Evolutionary conservation across 2,113 vertebrate species (phyloP).

Genomic region (Mus pahari): DNA sequence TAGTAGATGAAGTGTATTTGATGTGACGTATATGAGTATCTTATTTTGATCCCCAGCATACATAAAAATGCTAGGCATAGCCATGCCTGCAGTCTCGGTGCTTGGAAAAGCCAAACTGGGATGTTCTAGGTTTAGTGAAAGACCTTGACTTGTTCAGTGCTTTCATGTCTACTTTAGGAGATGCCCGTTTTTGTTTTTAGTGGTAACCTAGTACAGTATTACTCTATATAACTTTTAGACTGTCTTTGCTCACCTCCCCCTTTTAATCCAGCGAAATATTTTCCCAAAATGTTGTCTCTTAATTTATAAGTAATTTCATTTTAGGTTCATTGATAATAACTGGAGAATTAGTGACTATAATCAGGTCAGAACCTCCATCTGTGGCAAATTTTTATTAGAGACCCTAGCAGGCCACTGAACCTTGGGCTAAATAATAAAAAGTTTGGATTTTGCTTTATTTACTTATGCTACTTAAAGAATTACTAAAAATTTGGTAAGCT

Average conservation of each 20-base stretch:
- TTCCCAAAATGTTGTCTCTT: not conserved
- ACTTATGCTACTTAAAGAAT: constrained; percentile 15
- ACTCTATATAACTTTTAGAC: not conserved
- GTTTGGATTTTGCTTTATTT: not conserved
- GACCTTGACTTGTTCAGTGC: not conserved
- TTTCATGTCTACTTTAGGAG: not conserved
- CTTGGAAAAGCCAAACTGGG: not conserved
- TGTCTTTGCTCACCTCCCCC: not conserved
- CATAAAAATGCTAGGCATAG: not conserved
- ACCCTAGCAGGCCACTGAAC: constrained; percentile 6
- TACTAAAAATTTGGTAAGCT: not conserved
- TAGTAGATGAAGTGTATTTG: not conserved
- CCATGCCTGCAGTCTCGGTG: not conserved
- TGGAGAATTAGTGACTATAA: not conserved
- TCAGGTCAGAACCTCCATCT: not conserved
- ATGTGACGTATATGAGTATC: not conserved
- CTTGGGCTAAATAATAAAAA: not conserved
- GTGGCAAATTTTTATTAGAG: constrained; percentile 19
- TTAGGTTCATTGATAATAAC: not conserved
- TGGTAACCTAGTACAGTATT: not conserved
- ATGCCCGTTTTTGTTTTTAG: not conserved
- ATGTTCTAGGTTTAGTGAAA: not conserved
- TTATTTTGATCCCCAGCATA: not conserved
- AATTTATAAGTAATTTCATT: not conserved
- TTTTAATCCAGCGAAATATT: not conserved